phyloP scores from a whole-genome alignment of 2,797 vertebrate genomes.

The Poeciliopsis turneri region DNA sequence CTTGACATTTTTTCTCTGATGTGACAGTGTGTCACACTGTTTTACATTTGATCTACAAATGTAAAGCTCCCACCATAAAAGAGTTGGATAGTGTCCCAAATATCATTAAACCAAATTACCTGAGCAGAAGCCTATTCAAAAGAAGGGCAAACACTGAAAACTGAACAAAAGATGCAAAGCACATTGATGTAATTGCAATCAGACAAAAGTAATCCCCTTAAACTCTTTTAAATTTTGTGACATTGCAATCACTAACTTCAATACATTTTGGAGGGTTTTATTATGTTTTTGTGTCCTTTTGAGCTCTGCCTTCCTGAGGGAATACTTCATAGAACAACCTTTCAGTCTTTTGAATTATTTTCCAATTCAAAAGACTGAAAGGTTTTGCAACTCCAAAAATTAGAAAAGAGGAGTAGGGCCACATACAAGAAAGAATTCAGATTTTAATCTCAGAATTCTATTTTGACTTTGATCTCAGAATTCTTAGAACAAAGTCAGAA shows the following conservation, averaged over 20 bases:
- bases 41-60: not conserved
- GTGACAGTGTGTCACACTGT: not conserved
- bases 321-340: no score
- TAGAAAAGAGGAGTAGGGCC: no score
- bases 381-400: no score
- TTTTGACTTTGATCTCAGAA: no score
- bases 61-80: not conserved
- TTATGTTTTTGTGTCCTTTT: no score
- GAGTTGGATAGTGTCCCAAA: not conserved
- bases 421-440: no score
- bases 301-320: no score
- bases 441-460: no score
- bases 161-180: not conserved
- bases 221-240: not conserved
- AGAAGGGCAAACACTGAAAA: not conserved
- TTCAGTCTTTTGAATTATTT: no score
- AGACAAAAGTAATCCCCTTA: not conserved
- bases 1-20: not conserved
- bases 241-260: not conserved
- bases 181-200: not conserved
- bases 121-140: not conserved
- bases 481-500: no score
- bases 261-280: not conserved
- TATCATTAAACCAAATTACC: not conserved
- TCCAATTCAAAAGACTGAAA: no score